These are phyloP conservation scores for Crematogaster levior DNA, from an alignment of 2,888 invertebrate species.

Conservation along the genomic window DNA sequence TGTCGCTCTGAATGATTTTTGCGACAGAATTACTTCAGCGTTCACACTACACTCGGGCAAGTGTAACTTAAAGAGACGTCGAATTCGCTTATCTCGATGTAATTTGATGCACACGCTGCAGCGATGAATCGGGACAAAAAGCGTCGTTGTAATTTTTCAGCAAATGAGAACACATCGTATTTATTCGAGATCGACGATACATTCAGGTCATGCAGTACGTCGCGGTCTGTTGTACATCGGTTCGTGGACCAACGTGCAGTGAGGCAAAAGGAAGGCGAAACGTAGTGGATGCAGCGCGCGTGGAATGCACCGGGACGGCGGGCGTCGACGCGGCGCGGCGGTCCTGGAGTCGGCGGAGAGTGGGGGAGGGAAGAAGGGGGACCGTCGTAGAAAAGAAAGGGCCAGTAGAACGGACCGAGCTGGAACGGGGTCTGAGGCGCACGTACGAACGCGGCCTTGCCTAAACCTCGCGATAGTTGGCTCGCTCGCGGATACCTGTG, in stretches of 20 bases:
- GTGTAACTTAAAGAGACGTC: neutral
- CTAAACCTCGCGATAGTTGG: slow-evolving; percentile 61
- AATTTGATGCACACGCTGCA: neutral
- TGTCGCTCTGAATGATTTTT: neutral
- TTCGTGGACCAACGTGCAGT: neutral
- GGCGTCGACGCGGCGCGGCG: slow-evolving; percentile 25
- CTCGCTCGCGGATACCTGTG: slow-evolving; percentile 60
- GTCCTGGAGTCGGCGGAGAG: slow-evolving; percentile 15
- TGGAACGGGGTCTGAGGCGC: slow-evolving; percentile 69
- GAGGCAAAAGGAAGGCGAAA: neutral
- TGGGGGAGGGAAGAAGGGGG: slow-evolving; percentile 15
- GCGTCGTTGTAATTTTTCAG: neutral
- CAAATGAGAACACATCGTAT: neutral
- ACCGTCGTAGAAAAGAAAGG: slow-evolving; percentile 51
- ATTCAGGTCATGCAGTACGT: too few species aligned
- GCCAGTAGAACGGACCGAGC: slow-evolving; percentile 55
- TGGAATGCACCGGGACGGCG: slow-evolving; percentile 23
- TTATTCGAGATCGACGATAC: neutral
- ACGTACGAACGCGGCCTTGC: slow-evolving; percentile 73
- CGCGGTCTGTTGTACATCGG: too few species aligned
- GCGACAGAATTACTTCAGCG: neutral
- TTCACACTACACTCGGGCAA: too few species aligned
- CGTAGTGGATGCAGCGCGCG: neutral
- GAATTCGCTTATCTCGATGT: neutral
- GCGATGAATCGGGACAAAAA: too few species aligned